Evolutionary conservation across 2,888 invertebrate genomes (phyloP).

Genomic region (Pardosa pseudoannulata): DNA sequence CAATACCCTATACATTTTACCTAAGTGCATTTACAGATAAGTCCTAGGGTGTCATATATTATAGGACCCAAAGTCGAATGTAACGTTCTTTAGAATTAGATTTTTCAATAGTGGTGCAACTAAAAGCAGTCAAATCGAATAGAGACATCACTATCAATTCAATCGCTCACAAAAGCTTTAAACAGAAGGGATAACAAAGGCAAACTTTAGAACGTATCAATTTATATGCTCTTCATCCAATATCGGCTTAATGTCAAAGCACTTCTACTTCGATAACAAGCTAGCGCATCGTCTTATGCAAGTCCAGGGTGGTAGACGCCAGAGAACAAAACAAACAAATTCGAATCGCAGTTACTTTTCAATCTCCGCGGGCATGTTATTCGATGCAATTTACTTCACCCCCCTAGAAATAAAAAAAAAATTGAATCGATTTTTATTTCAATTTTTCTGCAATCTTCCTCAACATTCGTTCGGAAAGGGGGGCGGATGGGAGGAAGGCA

Average conservation of each 20-base stretch:
- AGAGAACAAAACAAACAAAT: constrained; percentile 55
- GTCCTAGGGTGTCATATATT: too few species aligned
- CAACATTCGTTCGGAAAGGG: too few species aligned
- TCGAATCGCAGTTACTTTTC: constrained; percentile 68
- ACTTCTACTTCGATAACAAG: constrained; percentile 49
- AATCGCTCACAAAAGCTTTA: background rate
- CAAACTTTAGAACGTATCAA: constrained; percentile 25
- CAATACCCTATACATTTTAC: too few species aligned
- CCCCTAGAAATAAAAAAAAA: background rate
- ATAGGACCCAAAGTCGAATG: too few species aligned
- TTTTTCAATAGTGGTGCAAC: too few species aligned
- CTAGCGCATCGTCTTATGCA: background rate
- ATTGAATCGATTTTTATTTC: constrained; percentile 64
- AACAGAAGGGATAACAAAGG: constrained; percentile 5
- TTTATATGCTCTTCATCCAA: constrained; percentile 56
- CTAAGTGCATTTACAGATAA: too few species aligned
- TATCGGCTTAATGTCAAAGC: constrained; percentile 56
- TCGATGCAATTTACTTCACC: constrained; percentile 64
- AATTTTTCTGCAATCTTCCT: constrained; percentile 31
- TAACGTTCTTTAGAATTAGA: too few species aligned
- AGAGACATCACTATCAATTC: background rate
- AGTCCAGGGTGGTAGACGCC: background rate
- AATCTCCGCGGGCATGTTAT: constrained; percentile 67
- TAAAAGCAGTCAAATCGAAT: too few species aligned
- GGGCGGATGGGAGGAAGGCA: too few species aligned